These are phyloP conservation scores for Epinephelus coioides DNA, from an alignment of 2,797 vertebrate genomes.

Conservation along the genomic window DNA sequence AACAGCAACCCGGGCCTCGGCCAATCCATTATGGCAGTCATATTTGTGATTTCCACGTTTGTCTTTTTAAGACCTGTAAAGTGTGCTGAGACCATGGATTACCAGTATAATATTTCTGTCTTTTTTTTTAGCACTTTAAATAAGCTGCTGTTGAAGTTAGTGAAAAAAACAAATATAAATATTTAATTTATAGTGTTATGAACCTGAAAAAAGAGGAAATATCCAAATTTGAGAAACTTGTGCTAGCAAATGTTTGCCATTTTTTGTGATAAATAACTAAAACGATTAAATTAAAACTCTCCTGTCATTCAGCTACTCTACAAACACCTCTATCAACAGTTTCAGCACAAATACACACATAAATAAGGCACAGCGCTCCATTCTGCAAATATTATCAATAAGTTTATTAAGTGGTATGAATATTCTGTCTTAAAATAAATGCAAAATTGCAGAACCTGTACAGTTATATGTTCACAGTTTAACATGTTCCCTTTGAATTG, in stretches of 20 bases:
- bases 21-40: too few relatives aligned
- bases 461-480: conserved; percentile 96
- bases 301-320: background rate
- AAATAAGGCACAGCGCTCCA: conserved; percentile 40
- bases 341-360: background rate
- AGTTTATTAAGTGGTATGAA: conserved; percentile 94
- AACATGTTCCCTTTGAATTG: conserved; percentile 94
- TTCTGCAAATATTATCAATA: conserved; percentile 79
- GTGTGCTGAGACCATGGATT: background rate
- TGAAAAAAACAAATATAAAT: background rate
- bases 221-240: background rate
- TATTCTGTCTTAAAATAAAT: conserved; percentile 87
- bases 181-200: background rate
- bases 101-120: background rate
- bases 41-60: too few relatives aligned
- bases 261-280: background rate
- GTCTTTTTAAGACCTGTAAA: background rate
- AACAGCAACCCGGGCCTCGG: too few relatives aligned
- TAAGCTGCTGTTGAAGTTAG: background rate
- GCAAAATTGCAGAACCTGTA: conserved; percentile 88
- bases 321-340: background rate
- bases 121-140: background rate
- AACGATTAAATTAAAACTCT: background rate
- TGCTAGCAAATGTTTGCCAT: background rate
- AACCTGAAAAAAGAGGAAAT: background rate